Conservation (phyloP, 2,797 vertebrate species). For the Scarus forsteni region DNA sequence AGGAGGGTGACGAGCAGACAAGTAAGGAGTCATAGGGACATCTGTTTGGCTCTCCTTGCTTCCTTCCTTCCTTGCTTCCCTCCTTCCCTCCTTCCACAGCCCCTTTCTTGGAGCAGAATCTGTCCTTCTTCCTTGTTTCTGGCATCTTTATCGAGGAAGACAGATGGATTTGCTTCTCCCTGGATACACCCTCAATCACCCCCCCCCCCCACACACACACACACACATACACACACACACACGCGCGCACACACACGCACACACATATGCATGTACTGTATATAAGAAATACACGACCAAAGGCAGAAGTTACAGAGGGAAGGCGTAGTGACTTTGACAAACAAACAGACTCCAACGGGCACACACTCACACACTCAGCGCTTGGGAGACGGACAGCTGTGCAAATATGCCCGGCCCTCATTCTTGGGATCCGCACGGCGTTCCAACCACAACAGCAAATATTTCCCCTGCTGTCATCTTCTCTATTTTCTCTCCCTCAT, state of each 20-base stretch:
- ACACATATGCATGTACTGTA: constrained; percentile 43
- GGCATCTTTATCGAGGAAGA: constrained; percentile 79
- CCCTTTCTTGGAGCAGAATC: constrained; percentile 68
- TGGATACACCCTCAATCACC: constrained; percentile 45
- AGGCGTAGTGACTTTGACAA: constrained; percentile 76
- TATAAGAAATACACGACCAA: constrained; percentile 61
- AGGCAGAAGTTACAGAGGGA: constrained; percentile 66
- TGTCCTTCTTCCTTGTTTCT: constrained; percentile 78
- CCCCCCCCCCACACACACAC: constrained; percentile 36
- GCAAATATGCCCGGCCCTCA: constrained; percentile 78
- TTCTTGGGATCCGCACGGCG: constrained; percentile 73
- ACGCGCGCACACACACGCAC: constrained; percentile 36
- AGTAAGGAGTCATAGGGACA: constrained; percentile 67
- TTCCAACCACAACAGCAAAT: constrained; percentile 81
- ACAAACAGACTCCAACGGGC: constrained; percentile 75
- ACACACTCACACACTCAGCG: constrained; percentile 62
- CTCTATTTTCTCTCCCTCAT: constrained; percentile 71
- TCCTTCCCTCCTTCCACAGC: constrained; percentile 12
- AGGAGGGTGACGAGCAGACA: constrained; percentile 68
- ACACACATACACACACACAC: constrained; percentile 36
- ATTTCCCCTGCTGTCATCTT: constrained; percentile 81
- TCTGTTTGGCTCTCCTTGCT: constrained; percentile 68
- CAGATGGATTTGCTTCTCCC: constrained; percentile 81
- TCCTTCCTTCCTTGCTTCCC: constrained; percentile 12
- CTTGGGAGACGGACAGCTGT: constrained; percentile 78